These are phyloP conservation scores for Ceratina calcarata DNA, from an alignment of 1,140 invertebrate genomes.

Conservation along the genomic window DNA sequence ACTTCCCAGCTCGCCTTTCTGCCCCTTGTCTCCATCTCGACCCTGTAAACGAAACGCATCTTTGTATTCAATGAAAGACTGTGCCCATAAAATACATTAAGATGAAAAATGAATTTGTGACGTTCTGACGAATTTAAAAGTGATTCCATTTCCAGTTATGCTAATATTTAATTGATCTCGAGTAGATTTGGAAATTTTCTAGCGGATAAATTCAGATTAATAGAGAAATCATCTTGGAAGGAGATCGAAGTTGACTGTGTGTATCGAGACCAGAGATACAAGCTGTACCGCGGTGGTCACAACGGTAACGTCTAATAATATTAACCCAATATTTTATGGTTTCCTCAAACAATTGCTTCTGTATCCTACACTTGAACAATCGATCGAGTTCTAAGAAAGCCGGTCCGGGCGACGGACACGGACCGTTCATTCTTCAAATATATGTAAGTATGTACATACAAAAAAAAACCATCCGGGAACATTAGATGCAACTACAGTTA, in stretches of 20 bases:
- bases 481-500: conserved; percentile 22
- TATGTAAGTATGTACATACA: not conserved
- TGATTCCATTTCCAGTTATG: too few relatives aligned
- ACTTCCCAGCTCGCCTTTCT: conserved; percentile 91
- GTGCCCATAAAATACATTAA: too few relatives aligned
- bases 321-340: conserved; percentile 44
- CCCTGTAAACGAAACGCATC: conserved; percentile 84
- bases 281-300: not conserved
- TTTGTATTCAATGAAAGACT: conserved; percentile 28
- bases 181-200: not conserved
- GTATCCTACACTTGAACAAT: conserved; percentile 8
- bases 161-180: too few relatives aligned
- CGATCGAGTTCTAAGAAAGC: conserved; percentile 15
- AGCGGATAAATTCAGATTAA: not conserved
- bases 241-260: too few relatives aligned
- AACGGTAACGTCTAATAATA: conserved; percentile 31
- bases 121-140: too few relatives aligned
- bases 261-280: not conserved
- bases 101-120: too few relatives aligned
- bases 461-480: not conserved
- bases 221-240: too few relatives aligned
- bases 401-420: not conserved
- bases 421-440: conserved; percentile 20
- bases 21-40: conserved; percentile 91
- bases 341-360: conserved; percentile 28